phyloP scores from a whole-genome alignment of 1,140 invertebrate species.

The Aporrectodea caliginosa region DNA sequence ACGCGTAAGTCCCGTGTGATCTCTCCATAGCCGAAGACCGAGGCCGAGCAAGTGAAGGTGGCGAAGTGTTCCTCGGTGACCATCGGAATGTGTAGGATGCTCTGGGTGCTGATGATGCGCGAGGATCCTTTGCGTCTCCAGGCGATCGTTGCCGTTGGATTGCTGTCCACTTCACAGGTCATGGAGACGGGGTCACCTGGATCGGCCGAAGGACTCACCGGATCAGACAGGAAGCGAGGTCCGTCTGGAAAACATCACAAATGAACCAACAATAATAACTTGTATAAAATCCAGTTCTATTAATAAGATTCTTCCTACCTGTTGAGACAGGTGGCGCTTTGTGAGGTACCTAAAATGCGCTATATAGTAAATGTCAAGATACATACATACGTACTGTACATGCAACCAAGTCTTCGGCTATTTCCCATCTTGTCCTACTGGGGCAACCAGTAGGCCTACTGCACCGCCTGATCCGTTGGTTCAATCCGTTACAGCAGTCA shows the following conservation, averaged over 20 bases:
- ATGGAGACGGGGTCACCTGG: slow-evolving; percentile 71
- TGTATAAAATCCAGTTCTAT: no score
- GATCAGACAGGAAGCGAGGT: slow-evolving; percentile 72
- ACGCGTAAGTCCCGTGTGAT: slow-evolving; percentile 77
- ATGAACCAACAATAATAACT: no score
- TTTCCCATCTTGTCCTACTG: no score
- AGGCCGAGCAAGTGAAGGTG: slow-evolving; percentile 79
- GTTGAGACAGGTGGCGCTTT: no score
- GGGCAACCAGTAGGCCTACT: no score
- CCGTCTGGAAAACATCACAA: slow-evolving; percentile 66
- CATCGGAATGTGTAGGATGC: slow-evolving; percentile 8
- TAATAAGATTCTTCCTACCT: no score
- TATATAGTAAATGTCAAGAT: no score
- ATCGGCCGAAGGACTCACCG: slow-evolving; percentile 75
- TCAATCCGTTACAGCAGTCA: no score
- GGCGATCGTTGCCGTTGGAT: slow-evolving; percentile 77
- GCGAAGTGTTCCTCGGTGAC: slow-evolving; percentile 57
- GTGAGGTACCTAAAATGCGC: no score
- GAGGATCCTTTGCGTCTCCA: slow-evolving; percentile 75
- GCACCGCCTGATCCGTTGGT: no score
- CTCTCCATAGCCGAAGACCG: slow-evolving; percentile 71
- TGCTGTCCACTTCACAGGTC: slow-evolving; percentile 83
- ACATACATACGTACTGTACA: no score
- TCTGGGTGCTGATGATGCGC: slow-evolving; percentile 39
- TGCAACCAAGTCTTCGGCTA: no score